Base-by-base conservation (phyloP, 64 coral and sea anemone species). In the Anthopleura sola region DNA sequence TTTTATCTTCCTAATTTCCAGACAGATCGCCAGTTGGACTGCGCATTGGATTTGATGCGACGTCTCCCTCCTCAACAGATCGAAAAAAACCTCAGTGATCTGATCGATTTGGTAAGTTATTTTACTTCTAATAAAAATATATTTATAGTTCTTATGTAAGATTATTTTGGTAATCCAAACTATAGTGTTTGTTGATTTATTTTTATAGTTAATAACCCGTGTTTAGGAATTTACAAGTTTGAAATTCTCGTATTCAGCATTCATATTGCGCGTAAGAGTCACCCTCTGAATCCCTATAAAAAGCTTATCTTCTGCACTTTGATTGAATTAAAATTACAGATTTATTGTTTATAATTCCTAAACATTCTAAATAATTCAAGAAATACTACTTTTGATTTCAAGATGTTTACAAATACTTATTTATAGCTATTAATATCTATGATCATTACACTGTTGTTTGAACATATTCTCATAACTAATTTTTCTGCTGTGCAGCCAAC, bases 1-100 rank as follows among this genome's bases (percentile, higher is more conserved):
- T 23, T 21, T 60, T 46, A 5, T 36, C 34, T 75, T 85, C 54
- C 55, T 77, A 44, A 58, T 71, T 58, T 90, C 31, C 89, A 99
- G 96, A 94, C 92, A 23, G 96, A 99, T 49, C 84, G 90, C 84
- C 96, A 99, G 87, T 92, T 99, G 48, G 96, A 99, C 62, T 99
- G 93, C 84, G 96, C 96, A 32, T 91, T 99, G 77, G 96, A 99
- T 86, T 92, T 99, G 83, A 99, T 99, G 96, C 93, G 96, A 78
- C 86, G 96, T 48, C 88, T 99, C 24, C 96, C 96, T 48, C 96
- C 96, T 40, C 96, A 99, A 84, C 96, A 99, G 85, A 94, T 99
- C 85, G 96, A 99, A 39, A 99, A 99, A 78, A 99, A 99, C 85
- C 83, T 99, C 15, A 99, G 96, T 78, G 96, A 99, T 90, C 81